Base-by-base conservation (phyloP, 2,888 invertebrate genomes). In the Oscheius onirici region DNA sequence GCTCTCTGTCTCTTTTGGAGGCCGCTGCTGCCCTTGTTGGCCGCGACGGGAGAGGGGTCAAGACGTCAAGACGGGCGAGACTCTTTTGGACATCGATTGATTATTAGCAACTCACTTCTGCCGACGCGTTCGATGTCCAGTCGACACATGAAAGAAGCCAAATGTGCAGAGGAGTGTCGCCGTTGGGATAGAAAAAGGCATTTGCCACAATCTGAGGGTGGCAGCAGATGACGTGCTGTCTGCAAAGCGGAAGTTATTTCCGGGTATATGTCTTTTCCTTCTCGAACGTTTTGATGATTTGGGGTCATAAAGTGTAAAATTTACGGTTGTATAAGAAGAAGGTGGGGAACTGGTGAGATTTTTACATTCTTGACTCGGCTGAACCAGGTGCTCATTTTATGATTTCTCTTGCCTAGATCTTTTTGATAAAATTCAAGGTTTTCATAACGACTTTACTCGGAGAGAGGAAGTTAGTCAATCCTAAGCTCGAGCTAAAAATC, bases 131-230 rank as follows among this genome's bases (percentile, higher is more conserved):
- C 2, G 41, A 17, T 13, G 28, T 24, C 58, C 40, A 69, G 26
- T 60, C 54, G 44, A 60, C 69, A 22, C 58, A 69, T 15, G 58
- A 60, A n/a, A 69, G 3, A 20, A 69, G 60, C 69, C 69, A 69
- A 17, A 69, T 34, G 41, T 69, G 51, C 8, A 60, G 40, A 11
- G 49, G 28, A n/a, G 58, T 28, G 11, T 44, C 58, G 5, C 44
- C 46, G 51, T 58, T 60, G 13, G 69, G 69, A 49, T 69, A 60
- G 60, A 69, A 55, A 49, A 69, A 69, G 8, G 69, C 58, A 5
- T n/a, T 24, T 6, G 69, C 58, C n/a, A 69, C 69, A 1, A 22
- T 8, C 15, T 43, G 15, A 3, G 69, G 20, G 20, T 69, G 69
- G 15, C 22, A 6, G 13, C 28, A 46, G 40, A 69, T 49, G 13